A percentile compares a stretch with the other conserved stretches of the same genome.
Evolutionary conservation across 2,797 vertebrate genomes (phyloP).

Genomic region (Rhynchotus rufescens): DNA sequence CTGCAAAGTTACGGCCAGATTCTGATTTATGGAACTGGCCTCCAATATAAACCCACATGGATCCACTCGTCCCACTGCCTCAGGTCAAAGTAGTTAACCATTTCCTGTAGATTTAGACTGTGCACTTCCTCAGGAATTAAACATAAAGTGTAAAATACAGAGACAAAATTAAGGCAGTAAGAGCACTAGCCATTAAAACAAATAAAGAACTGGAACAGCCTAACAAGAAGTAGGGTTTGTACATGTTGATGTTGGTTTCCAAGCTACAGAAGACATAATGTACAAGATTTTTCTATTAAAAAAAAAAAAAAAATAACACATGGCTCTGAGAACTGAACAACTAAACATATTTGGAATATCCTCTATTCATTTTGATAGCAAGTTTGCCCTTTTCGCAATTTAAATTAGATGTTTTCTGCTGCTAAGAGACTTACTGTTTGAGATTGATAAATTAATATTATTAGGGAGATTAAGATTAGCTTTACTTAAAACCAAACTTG

Average conservation of each 20-base stretch:
- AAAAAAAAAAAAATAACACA: neutral
- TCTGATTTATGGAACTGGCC: neutral
- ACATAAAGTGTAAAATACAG: neutral
- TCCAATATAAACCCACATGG: neutral
- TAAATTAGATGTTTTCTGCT: neutral
- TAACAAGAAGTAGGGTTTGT: neutral
- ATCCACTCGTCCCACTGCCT: neutral
- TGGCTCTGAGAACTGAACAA: neutral
- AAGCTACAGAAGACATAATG: neutral
- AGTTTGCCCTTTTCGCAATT: neutral
- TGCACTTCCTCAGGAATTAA: neutral
- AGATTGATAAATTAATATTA: neutral
- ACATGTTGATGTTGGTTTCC: neutral
- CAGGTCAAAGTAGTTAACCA: neutral
- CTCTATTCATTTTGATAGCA: neutral
- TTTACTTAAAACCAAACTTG: neutral
- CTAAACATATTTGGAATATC: neutral
- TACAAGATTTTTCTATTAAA: neutral
- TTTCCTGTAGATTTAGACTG: neutral
- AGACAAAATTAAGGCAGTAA: neutral
- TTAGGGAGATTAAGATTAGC: neutral
- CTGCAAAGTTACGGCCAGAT: neutral
- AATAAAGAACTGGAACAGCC: neutral
- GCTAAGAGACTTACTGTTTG: neutral
- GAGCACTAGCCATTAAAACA: neutral